Base-by-base conservation (phyloP, 1,140 invertebrate species). In the Calycopis cecrops region DNA sequence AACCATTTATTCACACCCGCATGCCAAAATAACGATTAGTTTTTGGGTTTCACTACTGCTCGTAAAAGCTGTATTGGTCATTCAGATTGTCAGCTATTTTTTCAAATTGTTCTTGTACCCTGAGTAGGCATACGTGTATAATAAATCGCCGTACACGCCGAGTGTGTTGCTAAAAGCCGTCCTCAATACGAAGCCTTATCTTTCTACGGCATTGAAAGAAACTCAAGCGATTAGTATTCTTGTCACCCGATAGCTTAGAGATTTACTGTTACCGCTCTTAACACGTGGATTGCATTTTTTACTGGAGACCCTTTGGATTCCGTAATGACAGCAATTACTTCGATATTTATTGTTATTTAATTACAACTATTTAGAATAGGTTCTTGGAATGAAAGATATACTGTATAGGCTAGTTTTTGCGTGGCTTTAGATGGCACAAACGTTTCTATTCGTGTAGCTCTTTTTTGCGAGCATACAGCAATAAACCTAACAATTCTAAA, bases 241-340 rank as follows among this genome's bases (percentile, higher is more conserved):
- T 16, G 40, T 44, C 40, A 44, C 40, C 40, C 40, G 40, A 44
- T 44, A 16, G 40, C 40, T 44, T 16, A 44, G 40, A 12, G 40
- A 44, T 44, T 44, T 44, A 44, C 40, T 44, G 40, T 44, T 44
- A 44, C 4, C 17, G 40, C 40, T 16, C 40, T 44, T 44, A 44
- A 44, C 40, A 44, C 40, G 40, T 44, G 40, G 40, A 44, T 16
- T 44, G 40, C 40, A 44, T 44, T 44, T 44, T 38, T 44, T 44
- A 44, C 40, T 14, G 2, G 40, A 14, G 16, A 12, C 40, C 40
- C 40, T 44, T 11, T 9, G 14, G 40, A 44, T 44, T 14, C 40
- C 40, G 40, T 44, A 16, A 44, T 44, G 12, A 44, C 40, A 44
- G 12, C 40, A 17, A 17, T 44, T 44, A 44, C 40, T 16, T 9